Conservation (phyloP, 2,888 invertebrate genomes). For the Atethmia centrago region DNA sequence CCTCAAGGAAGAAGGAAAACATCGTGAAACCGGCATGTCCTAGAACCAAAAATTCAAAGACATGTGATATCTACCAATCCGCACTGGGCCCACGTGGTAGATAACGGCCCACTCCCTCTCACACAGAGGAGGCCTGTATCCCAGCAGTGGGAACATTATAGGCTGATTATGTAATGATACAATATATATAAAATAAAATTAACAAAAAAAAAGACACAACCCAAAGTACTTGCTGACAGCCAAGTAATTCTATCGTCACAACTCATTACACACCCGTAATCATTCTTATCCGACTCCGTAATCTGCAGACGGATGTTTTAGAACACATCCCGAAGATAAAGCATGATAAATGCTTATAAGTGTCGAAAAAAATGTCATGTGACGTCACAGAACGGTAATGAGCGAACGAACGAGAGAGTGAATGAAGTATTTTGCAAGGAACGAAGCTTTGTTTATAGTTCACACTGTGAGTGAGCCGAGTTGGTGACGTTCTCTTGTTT, state of each 20-base stretch:
- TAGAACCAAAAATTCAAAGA: too few relatives aligned
- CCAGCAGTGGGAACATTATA: too few relatives aligned
- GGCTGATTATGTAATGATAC: too few relatives aligned
- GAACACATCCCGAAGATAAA: constrained; percentile 64
- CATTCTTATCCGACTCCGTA: constrained; percentile 64
- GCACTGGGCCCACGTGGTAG: too few relatives aligned
- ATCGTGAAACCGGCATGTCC: too few relatives aligned
- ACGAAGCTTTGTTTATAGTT: constrained; percentile 53
- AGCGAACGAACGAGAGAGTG: constrained; percentile 63
- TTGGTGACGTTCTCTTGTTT: constrained; percentile 39
- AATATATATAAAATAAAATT: constrained; percentile 17
- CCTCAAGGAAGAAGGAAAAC: too few relatives aligned
- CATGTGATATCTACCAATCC: too few relatives aligned
- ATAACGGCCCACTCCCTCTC: too few relatives aligned
- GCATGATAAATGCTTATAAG: constrained; percentile 69
- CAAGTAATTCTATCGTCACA: constrained; percentile 50
- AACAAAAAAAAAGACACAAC: constrained; percentile 29
- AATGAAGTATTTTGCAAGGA: constrained; percentile 41
- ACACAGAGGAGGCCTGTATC: too few relatives aligned
- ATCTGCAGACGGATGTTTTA: constrained; percentile 67
- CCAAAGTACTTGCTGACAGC: constrained; percentile 42
- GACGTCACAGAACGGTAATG: constrained; percentile 66
- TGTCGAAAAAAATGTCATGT: constrained; percentile 68
- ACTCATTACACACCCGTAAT: constrained; percentile 65
- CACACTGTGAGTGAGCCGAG: constrained; percentile 21